phyloP scores from a whole-genome alignment of 2,888 invertebrate genomes.

The Drosophila kambysellisi region DNA sequence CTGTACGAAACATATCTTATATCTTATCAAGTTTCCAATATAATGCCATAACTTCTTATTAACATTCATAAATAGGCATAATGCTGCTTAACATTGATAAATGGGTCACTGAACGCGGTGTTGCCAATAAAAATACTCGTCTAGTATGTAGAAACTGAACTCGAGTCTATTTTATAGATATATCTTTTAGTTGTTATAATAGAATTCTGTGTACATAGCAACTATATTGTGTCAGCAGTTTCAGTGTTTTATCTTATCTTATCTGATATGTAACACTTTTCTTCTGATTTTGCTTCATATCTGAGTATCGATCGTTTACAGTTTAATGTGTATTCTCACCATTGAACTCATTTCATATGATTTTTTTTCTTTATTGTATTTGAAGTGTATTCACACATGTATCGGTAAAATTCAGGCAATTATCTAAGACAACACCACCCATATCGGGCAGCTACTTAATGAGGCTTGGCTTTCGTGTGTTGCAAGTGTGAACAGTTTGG shows the following conservation, averaged over 20 bases:
- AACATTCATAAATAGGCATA: constrained; percentile 13
- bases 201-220: constrained; percentile 1
- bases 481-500: constrained; percentile 55
- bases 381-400: constrained; percentile 1
- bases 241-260: constrained; percentile 18
- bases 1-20: constrained; percentile 25
- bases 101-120: constrained; percentile 13
- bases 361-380: neutral
- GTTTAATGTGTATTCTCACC: neutral
- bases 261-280: constrained; percentile 7
- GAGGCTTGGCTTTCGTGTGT: constrained; percentile 16
- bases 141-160: neutral
- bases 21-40: constrained; percentile 30
- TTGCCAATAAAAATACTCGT: neutral
- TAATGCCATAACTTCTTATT: constrained; percentile 8
- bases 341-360: constrained; percentile 3
- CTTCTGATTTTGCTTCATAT: constrained; percentile 5
- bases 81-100: constrained; percentile 8
- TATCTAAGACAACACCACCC: constrained; percentile 47
- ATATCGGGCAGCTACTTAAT: constrained; percentile 62
- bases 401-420: constrained; percentile 45
- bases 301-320: constrained; percentile 12
- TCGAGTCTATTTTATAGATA: neutral
- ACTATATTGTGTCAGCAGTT: constrained; percentile 6
- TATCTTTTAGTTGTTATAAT: neutral